phyloP scores from a whole-genome alignment of 1,140 invertebrate genomes.

The Mycetomoellerius zeteki region DNA sequence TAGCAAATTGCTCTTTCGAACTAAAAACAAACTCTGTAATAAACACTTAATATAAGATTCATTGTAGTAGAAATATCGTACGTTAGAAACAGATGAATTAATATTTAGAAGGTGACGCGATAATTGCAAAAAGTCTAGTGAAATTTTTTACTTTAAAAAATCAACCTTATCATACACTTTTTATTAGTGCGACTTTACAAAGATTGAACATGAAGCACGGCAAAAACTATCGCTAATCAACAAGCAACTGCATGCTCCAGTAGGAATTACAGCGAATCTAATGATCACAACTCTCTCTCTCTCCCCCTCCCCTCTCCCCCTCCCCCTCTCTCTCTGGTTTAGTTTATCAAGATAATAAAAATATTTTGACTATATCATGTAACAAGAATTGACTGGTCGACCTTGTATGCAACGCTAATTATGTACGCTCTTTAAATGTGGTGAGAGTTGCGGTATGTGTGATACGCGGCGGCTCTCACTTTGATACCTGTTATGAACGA shows the following conservation, averaged over 20 bases:
- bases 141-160: neutral
- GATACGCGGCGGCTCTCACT: conserved; percentile 24
- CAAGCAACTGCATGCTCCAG: neutral
- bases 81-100: neutral
- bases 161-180: neutral
- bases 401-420: conserved; percentile 38
- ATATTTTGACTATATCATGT: neutral
- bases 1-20: neutral
- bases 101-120: neutral
- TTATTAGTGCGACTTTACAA: neutral
- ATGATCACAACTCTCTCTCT: neutral
- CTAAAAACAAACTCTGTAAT: neutral
- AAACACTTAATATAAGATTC: neutral
- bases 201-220: neutral
- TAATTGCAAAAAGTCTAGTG: neutral
- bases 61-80: neutral
- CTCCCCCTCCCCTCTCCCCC: no score
- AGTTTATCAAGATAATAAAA: conserved; percentile 3
- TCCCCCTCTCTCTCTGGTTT: neutral
- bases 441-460: conserved; percentile 18
- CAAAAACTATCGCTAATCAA: conserved; percentile 27
- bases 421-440: conserved; percentile 42
- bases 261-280: neutral
- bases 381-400: neutral
- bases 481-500: conserved; percentile 35